Conservation (phyloP, 2,113 vertebrate genomes). For the Lampris incognitus region DNA sequence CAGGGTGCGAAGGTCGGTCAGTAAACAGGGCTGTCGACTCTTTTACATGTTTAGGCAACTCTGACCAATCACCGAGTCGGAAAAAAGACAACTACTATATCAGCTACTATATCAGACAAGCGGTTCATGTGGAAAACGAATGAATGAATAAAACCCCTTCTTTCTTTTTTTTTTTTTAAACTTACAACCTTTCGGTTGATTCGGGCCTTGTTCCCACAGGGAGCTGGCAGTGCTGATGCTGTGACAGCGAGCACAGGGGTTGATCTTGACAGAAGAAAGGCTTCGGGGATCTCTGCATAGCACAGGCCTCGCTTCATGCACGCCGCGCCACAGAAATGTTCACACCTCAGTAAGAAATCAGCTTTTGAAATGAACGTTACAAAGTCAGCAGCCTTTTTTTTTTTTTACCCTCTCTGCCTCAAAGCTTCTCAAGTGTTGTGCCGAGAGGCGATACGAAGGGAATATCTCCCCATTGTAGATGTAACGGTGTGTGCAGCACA, state of each 20-base stretch:
- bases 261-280: constrained; percentile 35
- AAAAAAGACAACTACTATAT: constrained; percentile 34
- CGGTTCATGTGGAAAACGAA: too few species aligned
- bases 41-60: neutral
- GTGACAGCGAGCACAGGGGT: neutral
- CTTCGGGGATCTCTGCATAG: constrained; percentile 17
- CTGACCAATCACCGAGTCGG: constrained; percentile 13
- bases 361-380: constrained; percentile 28
- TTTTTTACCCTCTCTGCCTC: constrained; percentile 1
- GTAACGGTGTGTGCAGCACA: neutral
- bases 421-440: neutral
- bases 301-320: neutral
- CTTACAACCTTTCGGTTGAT: constrained; percentile 12
- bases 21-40: too few species aligned
- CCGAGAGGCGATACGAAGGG: constrained; percentile 21
- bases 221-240: neutral
- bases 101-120: neutral
- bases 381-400: constrained; percentile 7
- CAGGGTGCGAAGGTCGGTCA: neutral
- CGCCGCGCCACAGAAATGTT: neutral
- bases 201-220: constrained; percentile 13
- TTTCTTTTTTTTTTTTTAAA: too few species aligned
- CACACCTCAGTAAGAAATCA: constrained; percentile 19
- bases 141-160: too few species aligned
- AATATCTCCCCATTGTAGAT: neutral